Conservation (phyloP, 1,140 invertebrate genomes). For the Meloidogyne hapla region DNA sequence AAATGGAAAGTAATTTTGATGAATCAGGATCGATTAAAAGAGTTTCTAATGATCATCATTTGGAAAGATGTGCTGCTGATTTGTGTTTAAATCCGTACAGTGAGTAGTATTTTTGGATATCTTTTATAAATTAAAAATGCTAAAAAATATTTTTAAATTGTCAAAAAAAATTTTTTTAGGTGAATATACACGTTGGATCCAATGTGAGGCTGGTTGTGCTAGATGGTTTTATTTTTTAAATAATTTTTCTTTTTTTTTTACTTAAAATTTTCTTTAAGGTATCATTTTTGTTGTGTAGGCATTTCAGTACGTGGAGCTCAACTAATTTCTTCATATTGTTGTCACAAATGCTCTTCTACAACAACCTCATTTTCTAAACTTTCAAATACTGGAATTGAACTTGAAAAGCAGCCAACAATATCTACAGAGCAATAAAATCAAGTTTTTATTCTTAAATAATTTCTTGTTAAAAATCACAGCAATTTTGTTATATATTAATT, state of each 20-base stretch:
- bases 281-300: constrained; percentile 39
- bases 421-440: not conserved
- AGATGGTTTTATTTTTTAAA: constrained; percentile 5
- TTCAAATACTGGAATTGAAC: not conserved
- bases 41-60: constrained; percentile 11
- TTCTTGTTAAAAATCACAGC: too few relatives aligned
- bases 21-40: too few relatives aligned
- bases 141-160: too few relatives aligned
- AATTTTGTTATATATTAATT: too few relatives aligned
- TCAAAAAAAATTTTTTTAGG: not conserved
- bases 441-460: too few relatives aligned
- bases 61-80: constrained; percentile 38
- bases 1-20: not conserved
- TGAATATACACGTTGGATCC: constrained; percentile 40
- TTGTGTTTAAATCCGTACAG: constrained; percentile 35
- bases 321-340: constrained; percentile 33
- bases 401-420: not conserved
- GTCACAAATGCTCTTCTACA: constrained; percentile 26
- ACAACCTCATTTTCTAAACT: not conserved
- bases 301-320: constrained; percentile 35
- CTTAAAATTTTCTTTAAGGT: not conserved
- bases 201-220: constrained; percentile 31
- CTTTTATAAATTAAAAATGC: too few relatives aligned
- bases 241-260: not conserved
- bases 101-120: too few relatives aligned